phyloP scores from a whole-genome alignment of 2,113 vertebrate species.

The Calyptomena viridis region DNA sequence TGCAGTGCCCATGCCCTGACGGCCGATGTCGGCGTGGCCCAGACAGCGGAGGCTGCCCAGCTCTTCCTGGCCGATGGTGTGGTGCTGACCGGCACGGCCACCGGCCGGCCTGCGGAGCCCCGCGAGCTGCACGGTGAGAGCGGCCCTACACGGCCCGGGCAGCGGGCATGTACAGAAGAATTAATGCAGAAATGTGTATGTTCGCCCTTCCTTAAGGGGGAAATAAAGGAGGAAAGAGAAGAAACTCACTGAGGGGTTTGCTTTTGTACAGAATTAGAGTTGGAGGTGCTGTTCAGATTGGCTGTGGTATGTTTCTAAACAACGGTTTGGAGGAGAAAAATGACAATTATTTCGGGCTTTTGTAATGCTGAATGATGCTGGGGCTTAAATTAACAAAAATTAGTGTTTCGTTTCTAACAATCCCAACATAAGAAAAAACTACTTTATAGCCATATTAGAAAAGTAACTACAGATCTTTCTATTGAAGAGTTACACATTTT shows the following conservation, averaged over 20 bases:
- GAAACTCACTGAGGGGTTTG: not conserved
- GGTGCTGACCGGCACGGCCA: slow-evolving; percentile 81
- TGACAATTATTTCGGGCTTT: not conserved
- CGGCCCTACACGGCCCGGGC: not conserved
- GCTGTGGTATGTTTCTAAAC: not conserved
- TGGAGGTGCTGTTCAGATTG: not conserved
- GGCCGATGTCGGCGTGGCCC: slow-evolving; percentile 76
- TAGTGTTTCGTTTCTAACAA: not conserved
- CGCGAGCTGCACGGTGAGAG: slow-evolving; percentile 76
- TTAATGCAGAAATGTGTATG: not conserved
- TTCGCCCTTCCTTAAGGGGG: not conserved
- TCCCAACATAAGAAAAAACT: not conserved
- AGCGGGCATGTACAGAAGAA: not conserved
- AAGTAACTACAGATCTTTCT: not conserved
- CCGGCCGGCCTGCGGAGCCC: slow-evolving; percentile 74
- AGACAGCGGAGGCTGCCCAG: slow-evolving; percentile 80
- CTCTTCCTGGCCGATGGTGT: slow-evolving; percentile 86
- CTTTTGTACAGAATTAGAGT: not conserved
- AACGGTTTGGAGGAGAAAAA: not conserved
- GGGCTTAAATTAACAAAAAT: not conserved
- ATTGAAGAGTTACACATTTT: not conserved
- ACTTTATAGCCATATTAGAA: not conserved
- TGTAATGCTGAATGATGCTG: not conserved
- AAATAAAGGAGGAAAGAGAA: not conserved
- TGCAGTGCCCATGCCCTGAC: slow-evolving; percentile 84